Evolutionary conservation across 2,888 invertebrate genomes (phyloP), one percentile per base, ranked within the genome.

Genomic region (Dromius quadrimaculatus): DNA sequence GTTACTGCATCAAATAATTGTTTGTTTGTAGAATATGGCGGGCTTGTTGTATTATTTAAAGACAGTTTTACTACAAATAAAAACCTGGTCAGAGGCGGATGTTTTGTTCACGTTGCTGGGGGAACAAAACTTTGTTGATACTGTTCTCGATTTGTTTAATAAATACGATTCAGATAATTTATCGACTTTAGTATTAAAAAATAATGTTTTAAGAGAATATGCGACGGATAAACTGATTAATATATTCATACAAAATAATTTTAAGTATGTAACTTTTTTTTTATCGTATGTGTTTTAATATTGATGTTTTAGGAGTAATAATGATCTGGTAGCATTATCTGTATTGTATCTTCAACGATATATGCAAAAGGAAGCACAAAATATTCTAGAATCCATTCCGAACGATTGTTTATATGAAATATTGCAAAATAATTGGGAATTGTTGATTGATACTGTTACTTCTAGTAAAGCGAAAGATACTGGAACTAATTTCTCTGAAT

Each of bases 181-280:
- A 13, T 81, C 87, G 1, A 81, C 81, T 74, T 76, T 87, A 69
- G 84, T 87, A 36, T 78, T 87, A 9, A 83, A 84, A 70, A 87
- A 86, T 71, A 79, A 80, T 8, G 83, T 86, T 41, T 75, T 87
- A 4, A 77, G 86, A 17, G 87, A 87, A 73, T 86, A 86, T 72
- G 84, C 85, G 0, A 86, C 86, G 0, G 87, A 87, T 70, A 85
- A 86, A 75, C 77, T 87, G 59, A 84, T 86, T 13, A 79, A 81
- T 38, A 81, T 87, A 43, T 78, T 87, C 54, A 74, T 73, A 5
- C 74, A 79, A 8, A 78, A 76, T 72, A 73, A 77, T 19, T 74
- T 77, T 22, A 77, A 77, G 81, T 80, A 75, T 71, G 77, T 47
- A n/a, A 28, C 2, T 61, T n/a, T n/a, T 63, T 41, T 71, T 50